Evolutionary conservation across 2,113 vertebrate species (phyloP), one percentile per base, ranked within the genome.

Genomic region (Labeo rohita): DNA sequence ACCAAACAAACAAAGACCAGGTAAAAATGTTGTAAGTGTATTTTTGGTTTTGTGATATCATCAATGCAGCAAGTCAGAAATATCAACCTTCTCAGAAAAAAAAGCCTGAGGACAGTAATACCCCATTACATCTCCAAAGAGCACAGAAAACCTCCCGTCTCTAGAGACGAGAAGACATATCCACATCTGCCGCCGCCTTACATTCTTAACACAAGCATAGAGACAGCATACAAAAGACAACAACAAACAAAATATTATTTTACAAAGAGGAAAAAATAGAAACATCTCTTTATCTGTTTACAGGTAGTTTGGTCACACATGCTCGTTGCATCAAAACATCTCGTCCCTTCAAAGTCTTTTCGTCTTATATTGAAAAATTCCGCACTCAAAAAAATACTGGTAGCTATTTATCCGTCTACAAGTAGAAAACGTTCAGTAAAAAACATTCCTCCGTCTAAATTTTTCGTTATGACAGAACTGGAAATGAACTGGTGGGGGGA

Each of bases 21-120:
- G 68, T 83, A 66, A 74, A 72, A 66, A 84, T 49, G 78, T 92
- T 43, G 83, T 92, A 92, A 93, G 91, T 93, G 92, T 94, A 94
- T 94, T 90, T 95, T 95, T 95, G 92, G 93, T 92, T 94, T 93
- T 89, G 86, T 88, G 89, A 94, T 91, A 92, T 92, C 88, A 87
- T 90, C 91, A 91, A 93, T 92, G 90, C 90, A 92, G 92, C 92
- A 89, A 92, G 88, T 93, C 84, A 89, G 86, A 92, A 90, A 93
- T 81, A 85, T 2, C 90, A 85, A 90, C 21, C 50, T 65, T 81
- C 76, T 56, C 80, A 65, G 63, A 75, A 21, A 80, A 90, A 50
- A 76, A 74, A 84, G 84, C 70, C 73, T 83, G 90, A 87, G 85
- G 66, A 82, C 16, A 87, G 81, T 45, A 61, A 84, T 49, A 72